A percentile compares a stretch with the other conserved stretches of the same genome.
Evolutionary conservation across 2,113 vertebrate species (phyloP).

Genomic region (Riparia riparia): DNA sequence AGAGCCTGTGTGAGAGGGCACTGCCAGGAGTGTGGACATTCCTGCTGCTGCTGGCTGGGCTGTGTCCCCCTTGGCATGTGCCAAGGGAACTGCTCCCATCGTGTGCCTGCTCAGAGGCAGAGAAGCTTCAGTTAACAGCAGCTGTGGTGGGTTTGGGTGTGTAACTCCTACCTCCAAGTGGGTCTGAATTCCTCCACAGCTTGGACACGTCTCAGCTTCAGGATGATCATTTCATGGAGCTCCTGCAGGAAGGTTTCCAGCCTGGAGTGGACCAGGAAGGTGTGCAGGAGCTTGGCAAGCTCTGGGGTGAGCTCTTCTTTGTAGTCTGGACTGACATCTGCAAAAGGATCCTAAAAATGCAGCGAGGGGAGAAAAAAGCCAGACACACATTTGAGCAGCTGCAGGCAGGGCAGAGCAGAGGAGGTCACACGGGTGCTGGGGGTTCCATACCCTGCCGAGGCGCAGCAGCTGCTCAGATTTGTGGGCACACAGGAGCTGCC

Average conservation of each 20-base stretch:
- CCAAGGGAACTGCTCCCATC: not conserved
- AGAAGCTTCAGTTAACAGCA: not conserved
- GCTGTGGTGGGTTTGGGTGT: not conserved
- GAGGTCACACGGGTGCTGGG: fast-evolving
- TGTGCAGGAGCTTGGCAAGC: conserved; percentile 72
- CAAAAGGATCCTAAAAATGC: conserved; percentile 87
- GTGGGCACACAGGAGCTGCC: conserved; percentile 88
- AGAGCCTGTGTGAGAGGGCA: not conserved
- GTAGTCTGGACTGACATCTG: conserved; percentile 75
- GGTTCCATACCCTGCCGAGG: conserved; percentile 81
- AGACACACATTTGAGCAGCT: not conserved
- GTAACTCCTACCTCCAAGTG: conserved; percentile 80
- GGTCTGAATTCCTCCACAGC: conserved; percentile 76
- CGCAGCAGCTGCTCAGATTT: conserved; percentile 90
- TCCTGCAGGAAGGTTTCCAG: conserved; percentile 89
- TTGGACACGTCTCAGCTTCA: conserved; percentile 77
- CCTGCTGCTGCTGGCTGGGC: fast-evolving
- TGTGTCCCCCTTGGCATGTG: fast-evolving
- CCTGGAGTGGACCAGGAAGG: conserved; percentile 80
- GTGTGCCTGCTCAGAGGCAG: not conserved
- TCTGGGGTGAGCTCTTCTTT: conserved; percentile 72
- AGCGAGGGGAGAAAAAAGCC: not conserved
- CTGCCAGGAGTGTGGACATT: not conserved
- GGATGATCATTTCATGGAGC: conserved; percentile 89
- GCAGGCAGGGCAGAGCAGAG: not conserved